phyloP scores from a whole-genome alignment of 1,140 invertebrate species.

The Penaeus indicus region DNA sequence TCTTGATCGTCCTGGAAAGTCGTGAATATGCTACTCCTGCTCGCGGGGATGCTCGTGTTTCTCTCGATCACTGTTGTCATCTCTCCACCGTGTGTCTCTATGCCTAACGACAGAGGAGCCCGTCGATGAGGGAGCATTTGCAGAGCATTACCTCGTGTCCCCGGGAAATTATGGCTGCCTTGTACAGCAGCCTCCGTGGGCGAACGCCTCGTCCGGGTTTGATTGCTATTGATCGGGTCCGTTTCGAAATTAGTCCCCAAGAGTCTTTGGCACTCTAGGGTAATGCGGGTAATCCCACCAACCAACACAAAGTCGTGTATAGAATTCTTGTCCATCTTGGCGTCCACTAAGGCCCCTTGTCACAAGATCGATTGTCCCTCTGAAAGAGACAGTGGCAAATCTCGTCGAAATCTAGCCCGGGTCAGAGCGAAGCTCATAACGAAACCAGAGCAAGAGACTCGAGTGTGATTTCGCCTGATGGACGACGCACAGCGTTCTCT shows the following conservation, averaged over 20 bases:
- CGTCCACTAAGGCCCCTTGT: slow-evolving; percentile 77
- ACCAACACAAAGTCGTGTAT: no score
- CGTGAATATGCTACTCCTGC: slow-evolving; percentile 68
- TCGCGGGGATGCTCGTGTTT: slow-evolving; percentile 70
- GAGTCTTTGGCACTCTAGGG: slow-evolving; percentile 74
- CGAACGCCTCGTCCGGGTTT: no score
- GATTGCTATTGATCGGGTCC: no score
- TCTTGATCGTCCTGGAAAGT: slow-evolving; percentile 71
- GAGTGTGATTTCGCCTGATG: slow-evolving; percentile 76
- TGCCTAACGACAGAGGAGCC: slow-evolving; percentile 73
- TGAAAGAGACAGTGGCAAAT: slow-evolving; percentile 68
- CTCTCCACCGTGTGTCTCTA: slow-evolving; percentile 68
- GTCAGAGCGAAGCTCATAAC: slow-evolving; percentile 71
- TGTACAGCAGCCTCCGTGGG: no score
- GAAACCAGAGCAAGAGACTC: slow-evolving; percentile 82
- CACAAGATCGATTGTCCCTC: slow-evolving; percentile 78
- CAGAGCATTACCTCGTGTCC: no score
- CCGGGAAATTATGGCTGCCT: no score
- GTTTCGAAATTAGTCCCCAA: slow-evolving; percentile 69
- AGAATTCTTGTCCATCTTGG: no score
- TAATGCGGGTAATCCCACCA: no score
- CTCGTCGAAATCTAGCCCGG: slow-evolving; percentile 72
- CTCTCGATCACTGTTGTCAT: slow-evolving; percentile 70
- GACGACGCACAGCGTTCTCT: slow-evolving; percentile 72
- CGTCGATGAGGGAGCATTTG: no score